A percentile compares a stretch with the other conserved stretches of the same genome.
These are phyloP conservation scores for Channa argus DNA, from an alignment of 2,113 vertebrate species.

Conservation along the genomic window DNA sequence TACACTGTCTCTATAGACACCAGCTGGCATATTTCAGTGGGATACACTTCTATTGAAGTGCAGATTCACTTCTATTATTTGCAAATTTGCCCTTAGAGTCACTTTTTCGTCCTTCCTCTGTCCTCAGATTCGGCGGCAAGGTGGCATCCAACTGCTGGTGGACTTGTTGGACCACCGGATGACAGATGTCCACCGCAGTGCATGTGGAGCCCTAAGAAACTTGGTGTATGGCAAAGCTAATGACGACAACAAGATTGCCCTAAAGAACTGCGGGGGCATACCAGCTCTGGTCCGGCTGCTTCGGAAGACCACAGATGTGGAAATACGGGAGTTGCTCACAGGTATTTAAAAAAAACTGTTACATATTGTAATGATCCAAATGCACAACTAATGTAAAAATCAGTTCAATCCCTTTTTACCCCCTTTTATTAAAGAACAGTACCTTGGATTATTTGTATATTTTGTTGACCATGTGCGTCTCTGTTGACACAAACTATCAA, in stretches of 20 bases:
- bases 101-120: not conserved
- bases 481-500: too few species aligned
- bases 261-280: conserved; percentile 98
- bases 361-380: not conserved
- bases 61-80: too few species aligned
- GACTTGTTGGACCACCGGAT: conserved; percentile 97
- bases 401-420: too few species aligned
- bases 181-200: conserved; percentile 97
- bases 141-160: conserved; percentile 96
- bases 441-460: too few species aligned
- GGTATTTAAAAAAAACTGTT: conserved; percentile 75
- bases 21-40: too few species aligned
- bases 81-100: not conserved
- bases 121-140: conserved; percentile 94
- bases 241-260: conserved; percentile 97
- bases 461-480: too few species aligned
- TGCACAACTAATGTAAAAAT: too few species aligned
- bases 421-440: too few species aligned
- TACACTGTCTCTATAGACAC: too few species aligned
- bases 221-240: conserved; percentile 98
- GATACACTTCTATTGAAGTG: too few species aligned
- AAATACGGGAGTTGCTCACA: conserved; percentile 98
- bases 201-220: conserved; percentile 96
- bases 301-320: conserved; percentile 94
- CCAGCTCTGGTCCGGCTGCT: conserved; percentile 95